Evolutionary conservation across 2,113 vertebrate species (phyloP), one percentile per base, ranked within the genome.

Genomic region (Ifrita kowaldi): DNA sequence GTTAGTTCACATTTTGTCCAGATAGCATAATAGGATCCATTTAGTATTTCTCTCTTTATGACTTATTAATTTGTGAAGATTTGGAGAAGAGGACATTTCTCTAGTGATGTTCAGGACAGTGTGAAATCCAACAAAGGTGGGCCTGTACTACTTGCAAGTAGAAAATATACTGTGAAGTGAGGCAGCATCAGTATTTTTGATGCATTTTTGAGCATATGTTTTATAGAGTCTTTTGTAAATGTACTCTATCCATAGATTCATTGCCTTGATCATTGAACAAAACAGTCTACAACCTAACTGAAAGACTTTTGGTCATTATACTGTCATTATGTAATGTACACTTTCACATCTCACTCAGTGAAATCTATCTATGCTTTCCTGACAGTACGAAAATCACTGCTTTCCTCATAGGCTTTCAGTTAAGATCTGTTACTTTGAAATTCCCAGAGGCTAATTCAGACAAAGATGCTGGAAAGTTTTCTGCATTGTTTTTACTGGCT

Each of bases 21-120:
- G n/a, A 21, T 1, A 59, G 8, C 0, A 0, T 49, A 53, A 37
- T 7, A 70, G 7, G 13, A 42, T 62, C 22, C 9, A 49, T 76
- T 27, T 33, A 65, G 13, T 52, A 69, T 15, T 73, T 56, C 9
- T 79, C 3, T 69, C 18, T 75, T 65, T 52, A 27, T 59, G 41
- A 28, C 7, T 33, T 55, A 20, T 7, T 7, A 4, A 27, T 59
- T 80, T 49, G 6, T 27, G 30, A 59, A 68, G 22, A n/a, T 57
- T 15, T 53, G 42, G 27, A 62, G 32, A 67, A 59, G 9, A 63
- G 5, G 1, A 7, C 22, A 28, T 11, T 37, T 67, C 26, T 39
- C 4, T 12, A 27, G 2, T 53, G 70, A 35, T 27, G 28, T 35
- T 7, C 14, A 57, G 4, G 4, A 5, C 15, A 52, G 18, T n/a